phyloP scores from a whole-genome alignment of 2,113 vertebrate species.

The Clinocottus analis region DNA sequence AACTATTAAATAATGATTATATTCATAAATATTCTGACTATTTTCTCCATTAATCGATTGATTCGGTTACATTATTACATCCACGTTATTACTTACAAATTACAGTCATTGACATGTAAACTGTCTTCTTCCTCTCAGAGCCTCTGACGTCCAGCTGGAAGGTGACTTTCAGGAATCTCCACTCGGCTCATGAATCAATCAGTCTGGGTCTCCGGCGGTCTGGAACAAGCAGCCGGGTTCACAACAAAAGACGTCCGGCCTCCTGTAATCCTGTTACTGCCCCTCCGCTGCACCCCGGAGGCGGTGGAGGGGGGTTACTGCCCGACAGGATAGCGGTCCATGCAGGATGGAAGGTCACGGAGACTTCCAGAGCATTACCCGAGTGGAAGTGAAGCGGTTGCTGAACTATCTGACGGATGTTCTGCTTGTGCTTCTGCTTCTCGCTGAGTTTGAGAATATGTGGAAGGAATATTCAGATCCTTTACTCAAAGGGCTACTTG shows the following conservation, averaged over 20 bases:
- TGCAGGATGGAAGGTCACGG: constrained; percentile 26
- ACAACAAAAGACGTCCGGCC: constrained; percentile 7
- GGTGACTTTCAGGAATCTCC: constrained; percentile 40
- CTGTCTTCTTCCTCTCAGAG: neutral
- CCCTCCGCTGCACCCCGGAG: too few relatives aligned
- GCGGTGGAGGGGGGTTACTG: too few relatives aligned
- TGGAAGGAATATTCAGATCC: neutral
- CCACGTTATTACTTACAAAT: neutral
- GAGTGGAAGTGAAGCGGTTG: neutral
- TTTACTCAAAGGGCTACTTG: neutral
- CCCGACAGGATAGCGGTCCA: too few relatives aligned
- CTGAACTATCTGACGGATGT: neutral
- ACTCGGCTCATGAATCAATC: constrained; percentile 30
- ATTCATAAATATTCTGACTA: too few relatives aligned
- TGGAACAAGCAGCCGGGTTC: neutral
- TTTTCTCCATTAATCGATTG: too few relatives aligned
- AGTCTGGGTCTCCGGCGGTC: constrained; percentile 10
- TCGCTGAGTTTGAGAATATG: neutral
- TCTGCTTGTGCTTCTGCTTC: neutral
- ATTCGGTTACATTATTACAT: neutral
- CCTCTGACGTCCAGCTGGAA: neutral
- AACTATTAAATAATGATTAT: too few relatives aligned
- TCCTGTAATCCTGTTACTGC: constrained; percentile 52
- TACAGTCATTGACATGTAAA: neutral
- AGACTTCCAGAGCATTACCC: constrained; percentile 6